Evolutionary conservation across 2,888 invertebrate genomes (phyloP).

Genomic region (Drosophila macrospina): DNA sequence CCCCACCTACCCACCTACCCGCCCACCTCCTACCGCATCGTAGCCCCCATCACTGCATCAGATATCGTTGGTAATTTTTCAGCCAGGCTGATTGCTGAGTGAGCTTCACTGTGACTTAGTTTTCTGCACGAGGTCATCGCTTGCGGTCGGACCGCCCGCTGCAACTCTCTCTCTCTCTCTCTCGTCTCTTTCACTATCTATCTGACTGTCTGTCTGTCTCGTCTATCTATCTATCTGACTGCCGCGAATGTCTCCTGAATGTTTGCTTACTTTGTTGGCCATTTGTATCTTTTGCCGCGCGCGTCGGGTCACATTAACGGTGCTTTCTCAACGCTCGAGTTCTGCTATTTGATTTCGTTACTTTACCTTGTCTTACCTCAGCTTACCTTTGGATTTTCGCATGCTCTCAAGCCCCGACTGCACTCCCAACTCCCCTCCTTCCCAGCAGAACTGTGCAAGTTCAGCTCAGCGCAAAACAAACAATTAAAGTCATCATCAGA

Average conservation of each 20-base stretch:
- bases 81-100: constrained; percentile 59
- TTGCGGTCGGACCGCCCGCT: constrained; percentile 62
- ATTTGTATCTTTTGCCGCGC: constrained; percentile 72
- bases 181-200: constrained; percentile 27
- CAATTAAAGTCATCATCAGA: constrained; percentile 76
- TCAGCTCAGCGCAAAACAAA: constrained; percentile 55
- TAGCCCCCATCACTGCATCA: constrained; percentile 10
- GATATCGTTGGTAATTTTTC: constrained; percentile 62
- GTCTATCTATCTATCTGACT: constrained; percentile 22
- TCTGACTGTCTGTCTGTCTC: constrained; percentile 39
- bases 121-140: constrained; percentile 78
- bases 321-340: constrained; percentile 77
- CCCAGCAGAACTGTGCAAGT: constrained; percentile 1
- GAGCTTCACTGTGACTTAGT: constrained; percentile 67
- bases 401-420: constrained; percentile 24
- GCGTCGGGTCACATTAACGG: constrained; percentile 79
- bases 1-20: constrained; percentile 32
- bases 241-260: constrained; percentile 55
- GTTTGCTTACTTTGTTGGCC: constrained; percentile 52
- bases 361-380: background rate
- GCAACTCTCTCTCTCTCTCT: constrained; percentile 19
- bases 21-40: background rate
- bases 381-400: constrained; percentile 37
- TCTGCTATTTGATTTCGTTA: constrained; percentile 75
- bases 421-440: background rate